phyloP scores from a whole-genome alignment of 2,797 vertebrate species.

The Rhynchonycteris naso region DNA sequence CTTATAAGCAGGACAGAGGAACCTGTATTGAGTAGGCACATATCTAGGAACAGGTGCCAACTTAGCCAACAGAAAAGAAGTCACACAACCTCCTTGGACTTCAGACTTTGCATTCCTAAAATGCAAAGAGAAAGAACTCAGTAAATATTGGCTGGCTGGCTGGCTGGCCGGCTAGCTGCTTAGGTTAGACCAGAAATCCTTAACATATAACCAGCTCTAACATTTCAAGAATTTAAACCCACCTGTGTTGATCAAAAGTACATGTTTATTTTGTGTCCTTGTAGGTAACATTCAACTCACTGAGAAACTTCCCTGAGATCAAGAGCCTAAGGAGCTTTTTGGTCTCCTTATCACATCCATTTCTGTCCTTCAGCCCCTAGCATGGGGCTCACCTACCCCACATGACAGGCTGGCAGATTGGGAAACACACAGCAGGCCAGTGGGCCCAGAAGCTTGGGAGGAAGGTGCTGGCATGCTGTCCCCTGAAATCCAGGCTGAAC shows the following conservation, averaged over 20 bases:
- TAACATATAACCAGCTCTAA: not conserved
- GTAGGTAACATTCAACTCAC: not conserved
- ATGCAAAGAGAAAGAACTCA: not conserved
- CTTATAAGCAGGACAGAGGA: not conserved
- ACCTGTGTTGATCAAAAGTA: not conserved
- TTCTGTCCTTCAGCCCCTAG: not conserved
- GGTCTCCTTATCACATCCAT: not conserved
- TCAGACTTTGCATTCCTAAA: not conserved
- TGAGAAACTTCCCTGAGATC: not conserved
- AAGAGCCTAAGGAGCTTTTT: not conserved
- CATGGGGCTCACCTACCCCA: not conserved
- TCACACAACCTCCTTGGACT: not conserved
- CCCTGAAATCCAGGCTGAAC: not conserved
- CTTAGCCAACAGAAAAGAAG: not conserved
- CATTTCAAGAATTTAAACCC: not conserved
- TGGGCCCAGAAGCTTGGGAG: not conserved
- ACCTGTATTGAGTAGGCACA: not conserved
- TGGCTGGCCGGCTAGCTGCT: not conserved
- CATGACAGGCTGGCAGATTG: not conserved
- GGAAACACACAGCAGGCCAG: not conserved
- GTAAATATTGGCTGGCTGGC: not conserved
- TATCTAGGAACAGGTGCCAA: not conserved
- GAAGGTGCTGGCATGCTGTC: fast-evolving
- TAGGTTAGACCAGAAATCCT: not conserved
- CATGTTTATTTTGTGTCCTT: not conserved